phyloP scores from a whole-genome alignment of 2,888 invertebrate species.

The Eupeodes latifasciatus region DNA sequence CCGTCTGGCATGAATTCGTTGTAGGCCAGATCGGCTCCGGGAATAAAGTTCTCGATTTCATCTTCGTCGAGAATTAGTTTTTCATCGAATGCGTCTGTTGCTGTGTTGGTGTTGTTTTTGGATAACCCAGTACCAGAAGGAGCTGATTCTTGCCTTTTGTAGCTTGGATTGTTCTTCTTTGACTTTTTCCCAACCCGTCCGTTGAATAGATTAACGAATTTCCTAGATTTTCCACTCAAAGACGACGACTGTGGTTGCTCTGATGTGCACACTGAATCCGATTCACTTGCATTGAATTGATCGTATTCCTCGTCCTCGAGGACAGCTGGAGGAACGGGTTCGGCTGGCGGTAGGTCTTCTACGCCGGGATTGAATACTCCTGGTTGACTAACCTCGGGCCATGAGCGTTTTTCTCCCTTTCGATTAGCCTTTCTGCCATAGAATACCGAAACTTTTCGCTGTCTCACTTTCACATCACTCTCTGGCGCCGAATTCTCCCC shows the following conservation, averaged over 20 bases:
- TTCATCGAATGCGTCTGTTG: slow-evolving; percentile 80
- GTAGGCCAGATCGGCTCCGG: slow-evolving; percentile 84
- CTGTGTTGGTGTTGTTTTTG: not conserved
- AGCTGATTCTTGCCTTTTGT: slow-evolving; percentile 84
- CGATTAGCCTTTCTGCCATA: slow-evolving; percentile 80
- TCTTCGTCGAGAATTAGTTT: slow-evolving; percentile 86
- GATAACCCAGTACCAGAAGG: slow-evolving; percentile 77
- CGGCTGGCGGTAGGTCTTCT: slow-evolving; percentile 66
- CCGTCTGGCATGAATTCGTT: slow-evolving; percentile 84
- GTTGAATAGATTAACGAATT: slow-evolving; percentile 55
- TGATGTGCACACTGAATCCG: slow-evolving; percentile 57
- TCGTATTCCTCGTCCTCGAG: slow-evolving; percentile 71
- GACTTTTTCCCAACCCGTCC: slow-evolving; percentile 69
- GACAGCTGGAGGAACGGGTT: slow-evolving; percentile 31
- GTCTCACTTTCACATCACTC: slow-evolving; percentile 76
- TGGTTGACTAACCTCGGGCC: slow-evolving; percentile 84
- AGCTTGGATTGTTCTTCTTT: slow-evolving; percentile 81
- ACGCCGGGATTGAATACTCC: slow-evolving; percentile 81
- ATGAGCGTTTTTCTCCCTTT: slow-evolving; percentile 80
- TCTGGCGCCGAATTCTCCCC: slow-evolving; percentile 53
- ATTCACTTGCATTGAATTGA: slow-evolving; percentile 69
- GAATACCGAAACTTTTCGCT: slow-evolving; percentile 82
- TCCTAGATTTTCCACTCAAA: slow-evolving; percentile 44
- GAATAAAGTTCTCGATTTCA: slow-evolving; percentile 85
- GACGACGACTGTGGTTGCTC: slow-evolving; percentile 23